Evolutionary conservation across 2,113 vertebrate genomes (phyloP).

Genomic region (Siphamia tubifer): DNA sequence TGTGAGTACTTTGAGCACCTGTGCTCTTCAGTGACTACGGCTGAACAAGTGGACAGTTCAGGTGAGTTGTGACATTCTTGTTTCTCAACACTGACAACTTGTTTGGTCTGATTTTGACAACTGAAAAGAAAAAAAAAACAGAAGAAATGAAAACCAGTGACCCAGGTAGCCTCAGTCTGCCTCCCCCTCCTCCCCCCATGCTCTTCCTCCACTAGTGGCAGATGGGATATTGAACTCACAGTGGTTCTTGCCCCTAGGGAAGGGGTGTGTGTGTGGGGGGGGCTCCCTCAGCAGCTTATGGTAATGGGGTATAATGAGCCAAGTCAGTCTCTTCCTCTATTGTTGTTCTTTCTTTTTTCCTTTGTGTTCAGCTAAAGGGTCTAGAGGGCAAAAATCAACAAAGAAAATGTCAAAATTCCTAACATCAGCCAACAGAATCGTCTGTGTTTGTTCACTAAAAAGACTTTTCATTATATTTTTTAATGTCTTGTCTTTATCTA

Average conservation of each 20-base stretch:
- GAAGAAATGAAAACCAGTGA: constrained; percentile 18
- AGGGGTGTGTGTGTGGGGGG: not conserved
- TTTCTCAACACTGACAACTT: constrained; percentile 36
- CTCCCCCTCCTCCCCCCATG: not conserved
- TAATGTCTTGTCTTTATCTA: too few relatives aligned
- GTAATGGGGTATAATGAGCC: constrained; percentile 31
- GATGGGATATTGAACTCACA: constrained; percentile 62
- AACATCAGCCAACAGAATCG: too few relatives aligned
- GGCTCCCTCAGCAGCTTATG: constrained; percentile 27
- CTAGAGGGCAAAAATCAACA: too few relatives aligned
- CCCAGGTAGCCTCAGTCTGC: not conserved
- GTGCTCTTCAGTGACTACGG: constrained; percentile 2
- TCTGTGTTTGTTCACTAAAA: too few relatives aligned
- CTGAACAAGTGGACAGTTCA: constrained; percentile 21
- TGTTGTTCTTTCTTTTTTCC: too few relatives aligned
- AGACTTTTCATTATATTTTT: too few relatives aligned
- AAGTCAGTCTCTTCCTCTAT: not conserved
- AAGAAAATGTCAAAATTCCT: too few relatives aligned
- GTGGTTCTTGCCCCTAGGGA: constrained; percentile 33
- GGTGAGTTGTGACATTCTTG: constrained; percentile 43
- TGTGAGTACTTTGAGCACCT: too few relatives aligned
- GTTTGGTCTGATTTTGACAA: constrained; percentile 31
- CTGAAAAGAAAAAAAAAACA: constrained; percentile 13
- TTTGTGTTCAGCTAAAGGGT: too few relatives aligned
- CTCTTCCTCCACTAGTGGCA: constrained; percentile 29